A percentile compares a stretch with the other conserved stretches of the same genome.
phyloP scores from a whole-genome alignment of 2,888 invertebrate species.

The Mesopsocus fuscifrons region DNA sequence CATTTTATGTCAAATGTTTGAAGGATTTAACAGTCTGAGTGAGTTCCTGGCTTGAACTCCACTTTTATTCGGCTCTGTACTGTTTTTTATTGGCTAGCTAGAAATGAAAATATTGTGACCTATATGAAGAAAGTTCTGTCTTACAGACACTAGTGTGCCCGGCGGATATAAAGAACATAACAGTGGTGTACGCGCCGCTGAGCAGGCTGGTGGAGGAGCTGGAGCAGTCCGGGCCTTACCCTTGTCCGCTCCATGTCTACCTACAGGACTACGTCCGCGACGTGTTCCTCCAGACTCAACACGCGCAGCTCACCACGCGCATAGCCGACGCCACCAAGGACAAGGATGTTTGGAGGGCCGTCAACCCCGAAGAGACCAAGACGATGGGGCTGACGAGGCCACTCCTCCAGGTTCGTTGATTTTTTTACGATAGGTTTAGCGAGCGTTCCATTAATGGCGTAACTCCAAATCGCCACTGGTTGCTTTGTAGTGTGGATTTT shows the following conservation, averaged over 20 bases:
- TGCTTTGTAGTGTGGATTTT: no score
- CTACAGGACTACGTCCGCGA: conserved; percentile 73
- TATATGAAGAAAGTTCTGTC: no score
- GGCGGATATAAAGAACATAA: conserved; percentile 51
- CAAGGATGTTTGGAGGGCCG: conserved; percentile 60
- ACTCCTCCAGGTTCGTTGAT: conserved; percentile 34
- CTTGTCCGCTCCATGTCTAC: conserved; percentile 66
- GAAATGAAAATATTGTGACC: no score
- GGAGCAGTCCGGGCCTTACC: conserved; percentile 37
- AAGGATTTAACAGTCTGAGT: no score
- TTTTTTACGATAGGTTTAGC: conserved; percentile 3
- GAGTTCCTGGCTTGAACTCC: no score
- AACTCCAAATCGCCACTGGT: no score
- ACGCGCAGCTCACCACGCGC: conserved; percentile 37
- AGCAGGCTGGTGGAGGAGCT: conserved; percentile 71
- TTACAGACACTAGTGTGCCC: conserved; percentile 41
- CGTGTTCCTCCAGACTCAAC: conserved; percentile 63
- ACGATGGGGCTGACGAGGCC: conserved; percentile 41
- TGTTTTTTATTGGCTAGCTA: no score
- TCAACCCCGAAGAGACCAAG: conserved; percentile 46
- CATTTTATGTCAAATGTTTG: no score
- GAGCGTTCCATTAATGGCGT: no score
- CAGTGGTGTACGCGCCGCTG: conserved; percentile 63
- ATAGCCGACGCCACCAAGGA: conserved; percentile 54
- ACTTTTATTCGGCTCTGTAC: no score